Evolutionary conservation across 1,140 invertebrate genomes (phyloP), one percentile per base, ranked within the genome.

Genomic region (Meloidogyne exigua): DNA sequence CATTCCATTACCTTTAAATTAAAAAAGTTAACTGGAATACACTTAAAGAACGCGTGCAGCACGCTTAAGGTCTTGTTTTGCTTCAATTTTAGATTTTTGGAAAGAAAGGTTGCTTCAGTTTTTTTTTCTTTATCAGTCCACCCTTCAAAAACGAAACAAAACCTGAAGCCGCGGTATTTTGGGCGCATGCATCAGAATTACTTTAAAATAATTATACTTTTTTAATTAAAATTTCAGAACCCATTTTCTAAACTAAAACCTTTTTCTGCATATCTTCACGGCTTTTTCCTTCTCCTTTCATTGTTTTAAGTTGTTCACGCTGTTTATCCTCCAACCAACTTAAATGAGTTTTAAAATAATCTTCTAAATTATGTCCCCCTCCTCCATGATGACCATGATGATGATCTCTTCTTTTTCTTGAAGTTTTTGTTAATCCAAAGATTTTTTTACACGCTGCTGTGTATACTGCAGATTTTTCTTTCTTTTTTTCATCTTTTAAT

Each of bases 401-500:
- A 26, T 74, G 74, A 18, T 28, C 18, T 2, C 63, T 3, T 23
- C 81, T 32, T 78, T 63, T 67, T 21, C 21, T 65, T n/a, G 32
- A 39, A 28, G 18, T 21, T 32, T 25, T 49, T 68, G 49, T 68
- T 5, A 71, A 42, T 25, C 67, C 74, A 36, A 82, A 84, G 13
- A 82, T 21, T 64, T 79, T 68, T 25, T 73, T 79, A 49, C 81
- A 83, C 1, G 68, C 42, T 18, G 68, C 10, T 49, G 65, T 68
- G 42, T 79, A 83, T 44, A 71, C 62, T 39, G 39, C 49, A 13
- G 72, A 80, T 11, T 72, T 72, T 39, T 62, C 67, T 26, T 84
- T 83, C 63, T 83, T 83, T n/a, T 75, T 21, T 36, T 82, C 81
- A 57, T 83, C 81, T 12, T n/a, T 26, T 26, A 83, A 13, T 15